These are phyloP conservation scores for Drosophila anomalata DNA, from an alignment of 2,888 invertebrate species.

Conservation along the genomic window DNA sequence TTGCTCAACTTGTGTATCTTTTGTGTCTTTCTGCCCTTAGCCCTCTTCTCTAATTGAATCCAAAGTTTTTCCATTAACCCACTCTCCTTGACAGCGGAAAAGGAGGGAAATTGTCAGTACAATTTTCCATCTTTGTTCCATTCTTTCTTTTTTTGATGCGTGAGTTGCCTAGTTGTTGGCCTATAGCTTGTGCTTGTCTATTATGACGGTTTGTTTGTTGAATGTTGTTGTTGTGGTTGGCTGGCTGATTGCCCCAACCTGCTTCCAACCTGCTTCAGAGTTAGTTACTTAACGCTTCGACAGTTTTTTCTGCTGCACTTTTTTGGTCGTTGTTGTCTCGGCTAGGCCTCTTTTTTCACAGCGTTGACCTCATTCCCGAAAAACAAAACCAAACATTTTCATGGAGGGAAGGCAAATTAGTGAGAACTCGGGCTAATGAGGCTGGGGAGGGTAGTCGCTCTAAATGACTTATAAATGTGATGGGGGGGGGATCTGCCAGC, in stretches of 20 bases:
- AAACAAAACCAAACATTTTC: background rate
- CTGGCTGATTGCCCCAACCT: conserved; percentile 39
- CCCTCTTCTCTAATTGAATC: conserved; percentile 50
- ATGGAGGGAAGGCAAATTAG: conserved; percentile 51
- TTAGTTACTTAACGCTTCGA: conserved; percentile 74
- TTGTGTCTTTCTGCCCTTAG: conserved; percentile 28
- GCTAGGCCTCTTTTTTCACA: conserved; percentile 52
- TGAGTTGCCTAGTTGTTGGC: conserved; percentile 43
- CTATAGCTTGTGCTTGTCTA: background rate
- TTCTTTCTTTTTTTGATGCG: conserved; percentile 54
- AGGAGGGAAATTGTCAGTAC: conserved; percentile 54
- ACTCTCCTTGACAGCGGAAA: conserved; percentile 53
- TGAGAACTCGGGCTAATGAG: conserved; percentile 64
- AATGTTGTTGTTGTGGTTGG: conserved; percentile 52
- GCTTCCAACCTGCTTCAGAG: conserved; percentile 47
- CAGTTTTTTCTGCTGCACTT: conserved; percentile 59
- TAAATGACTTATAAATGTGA: conserved; percentile 54
- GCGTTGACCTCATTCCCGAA: conserved; percentile 60
- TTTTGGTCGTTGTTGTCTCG: conserved; percentile 37
- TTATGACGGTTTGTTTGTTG: conserved; percentile 31
- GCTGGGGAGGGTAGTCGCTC: conserved; percentile 18
- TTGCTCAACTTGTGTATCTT: conserved; percentile 20
- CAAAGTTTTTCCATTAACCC: conserved; percentile 46
- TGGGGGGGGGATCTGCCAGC: conserved; percentile 18
- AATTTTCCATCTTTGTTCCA: conserved; percentile 62